Evolutionary conservation across 2,888 invertebrate genomes (phyloP).

Genomic region (Drosophila mimetica): DNA sequence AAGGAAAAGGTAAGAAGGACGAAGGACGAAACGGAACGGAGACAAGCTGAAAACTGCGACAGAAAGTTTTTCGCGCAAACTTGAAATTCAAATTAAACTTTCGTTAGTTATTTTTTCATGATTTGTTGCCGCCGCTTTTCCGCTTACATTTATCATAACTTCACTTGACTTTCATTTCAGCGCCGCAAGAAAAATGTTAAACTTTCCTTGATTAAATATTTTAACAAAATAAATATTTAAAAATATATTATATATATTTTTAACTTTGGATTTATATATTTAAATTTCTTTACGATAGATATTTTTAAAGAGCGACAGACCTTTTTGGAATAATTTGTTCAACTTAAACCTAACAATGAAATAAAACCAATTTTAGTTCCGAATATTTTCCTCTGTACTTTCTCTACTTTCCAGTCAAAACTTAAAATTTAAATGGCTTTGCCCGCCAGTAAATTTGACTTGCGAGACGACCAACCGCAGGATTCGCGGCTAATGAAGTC

Average conservation of each 20-base stretch:
- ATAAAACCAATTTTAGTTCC: not conserved
- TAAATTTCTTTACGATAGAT: no score
- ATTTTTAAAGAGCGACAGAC: no score
- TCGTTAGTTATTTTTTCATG: conserved; percentile 56
- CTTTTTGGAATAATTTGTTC: no score
- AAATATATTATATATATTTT: no score
- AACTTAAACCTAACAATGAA: no score
- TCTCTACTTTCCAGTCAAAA: not conserved
- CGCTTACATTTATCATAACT: conserved; percentile 67
- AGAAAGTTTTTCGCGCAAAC: conserved; percentile 61
- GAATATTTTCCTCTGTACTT: conserved; percentile 11
- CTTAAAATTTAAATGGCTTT: conserved; percentile 39
- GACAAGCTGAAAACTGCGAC: conserved; percentile 30
- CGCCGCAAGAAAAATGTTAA: not conserved
- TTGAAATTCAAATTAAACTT: conserved; percentile 76
- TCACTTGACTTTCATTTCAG: conserved; percentile 12
- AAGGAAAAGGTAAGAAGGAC: conserved; percentile 12
- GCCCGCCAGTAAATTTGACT: conserved; percentile 14
- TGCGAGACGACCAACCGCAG: conserved; percentile 5
- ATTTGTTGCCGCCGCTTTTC: conserved; percentile 55
- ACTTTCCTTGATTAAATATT: conserved; percentile 2
- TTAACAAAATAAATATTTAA: not conserved
- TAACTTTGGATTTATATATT: no score
- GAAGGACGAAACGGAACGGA: no score
- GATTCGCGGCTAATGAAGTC: conserved; percentile 57